Base-by-base conservation (phyloP, 2,888 invertebrate genomes). In the Pachliopta kotzebuea region DNA sequence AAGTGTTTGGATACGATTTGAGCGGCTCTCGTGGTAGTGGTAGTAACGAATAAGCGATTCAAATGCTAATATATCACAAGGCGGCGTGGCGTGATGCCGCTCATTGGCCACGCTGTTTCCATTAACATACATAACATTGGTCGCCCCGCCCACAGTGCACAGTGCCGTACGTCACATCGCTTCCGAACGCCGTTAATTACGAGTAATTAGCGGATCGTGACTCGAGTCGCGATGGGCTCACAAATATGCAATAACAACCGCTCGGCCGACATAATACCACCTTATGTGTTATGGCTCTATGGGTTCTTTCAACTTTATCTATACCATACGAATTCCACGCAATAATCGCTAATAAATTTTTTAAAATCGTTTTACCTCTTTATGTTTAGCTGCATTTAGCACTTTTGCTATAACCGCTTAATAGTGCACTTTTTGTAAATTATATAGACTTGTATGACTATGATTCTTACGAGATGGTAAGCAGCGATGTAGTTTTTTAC, bases 61-160 rank as follows among this genome's bases (percentile, higher is more conserved):
- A 86, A 90, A 90, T 89, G 88, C 85, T 90, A 91, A 91, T 91
- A 90, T 90, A 90, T 91, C 90, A 90, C 90, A 77, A 82, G 85
- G 85, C 87, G 85, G 88, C 72, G 80, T 77, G 79, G 76, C 81
- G 80, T 85, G 85, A 85, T 82, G 86, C 69, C 80, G 78, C 84
- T 85, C 84, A 91, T 91, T 91, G 90, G 90, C 81, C 77, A 81
- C 76, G 83, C 75, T 84, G 80, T 86, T 86, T 84, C 83, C 85
- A 91, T 90, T 89, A 89, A 85, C 89, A 90, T 90, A 86, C 79
- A 83, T 83, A 85, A 80, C 79, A 77, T 77, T 74, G 77, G 70
- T 76, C 69, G 88, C 89, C 80, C 86, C 90, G 88, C 90, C 90
- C 77, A 79, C 85, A 37, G 37, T 37, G 11, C 69, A 70, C 75